Base-by-base conservation (phyloP, 2,888 invertebrate genomes). In the Archaeoteleia sp. region DNA sequence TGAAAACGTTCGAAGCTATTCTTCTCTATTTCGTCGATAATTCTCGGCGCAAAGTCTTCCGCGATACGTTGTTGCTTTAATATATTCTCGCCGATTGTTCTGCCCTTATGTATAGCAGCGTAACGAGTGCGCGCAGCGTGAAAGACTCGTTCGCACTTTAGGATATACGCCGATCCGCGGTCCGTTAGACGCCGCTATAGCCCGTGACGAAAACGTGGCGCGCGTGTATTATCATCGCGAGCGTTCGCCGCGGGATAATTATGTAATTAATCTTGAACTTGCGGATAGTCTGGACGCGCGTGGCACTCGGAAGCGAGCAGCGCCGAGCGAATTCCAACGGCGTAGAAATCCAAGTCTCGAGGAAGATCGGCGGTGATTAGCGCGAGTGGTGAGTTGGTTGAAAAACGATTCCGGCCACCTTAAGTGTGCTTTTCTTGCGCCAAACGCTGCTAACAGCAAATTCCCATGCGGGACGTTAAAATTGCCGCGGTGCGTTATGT, bases 161-260 rank as follows among this genome's bases (percentile, higher is more conserved):
- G 65, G 67, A 20, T 20, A 67, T 70, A 61, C 62, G 62, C 42
- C 46, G 29, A 51, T 60, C 54, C 58, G 61, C 49, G 63, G 42
- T 72, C 77, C 74, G 76, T 77, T 80, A 78, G 72, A 74, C 67
- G 73, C 72, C 66, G 77, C 77, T 78, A 78, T 79, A 80, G 79
- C 76, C 78, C 79, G 76, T 78, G 75, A 79, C 81, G 76, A 74
- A 76, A 75, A 70, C 71, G 63, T 66, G 62, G 58, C 70, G 72
- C 72, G 72, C 55, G 49, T 61, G 67, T 66, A 63, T 62, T 67
- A 67, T 70, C 73, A 70, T 66, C 65, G 68, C n/a, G n/a, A n/a
- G n/a, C 68, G 53, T 57, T 68, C 66, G 60, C 46, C 62, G 63
- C 58, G 46, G 45, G 69, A 70, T 67, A 73, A 74, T 73, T 74